Percentiles rank a stretch among this genome's conserved stretches.
These are phyloP conservation scores for Lycaena phlaeas DNA, from an alignment of 2,888 invertebrate species.

Conservation along the genomic window DNA sequence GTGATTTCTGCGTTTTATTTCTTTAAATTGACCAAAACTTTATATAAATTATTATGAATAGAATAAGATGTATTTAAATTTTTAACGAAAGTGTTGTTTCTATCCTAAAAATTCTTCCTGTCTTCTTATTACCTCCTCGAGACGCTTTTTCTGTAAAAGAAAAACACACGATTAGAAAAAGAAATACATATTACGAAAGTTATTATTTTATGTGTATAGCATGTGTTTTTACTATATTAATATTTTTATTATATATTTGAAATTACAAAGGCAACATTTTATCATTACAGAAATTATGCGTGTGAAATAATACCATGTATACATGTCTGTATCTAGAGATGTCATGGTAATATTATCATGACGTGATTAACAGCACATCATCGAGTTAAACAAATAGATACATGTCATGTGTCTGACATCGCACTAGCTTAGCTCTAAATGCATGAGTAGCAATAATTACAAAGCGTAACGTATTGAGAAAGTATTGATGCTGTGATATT, in stretches of 20 bases:
- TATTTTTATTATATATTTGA: background rate
- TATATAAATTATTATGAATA: background rate
- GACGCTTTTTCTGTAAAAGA: constrained; percentile 83
- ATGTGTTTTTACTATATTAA: background rate
- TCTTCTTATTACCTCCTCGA: constrained; percentile 79
- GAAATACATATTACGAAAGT: background rate
- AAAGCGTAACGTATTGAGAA: no score
- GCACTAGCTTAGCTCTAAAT: no score
- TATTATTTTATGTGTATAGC: background rate
- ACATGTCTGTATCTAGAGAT: no score
- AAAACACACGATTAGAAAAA: constrained; percentile 46
- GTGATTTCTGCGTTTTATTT: no score
- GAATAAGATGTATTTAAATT: background rate
- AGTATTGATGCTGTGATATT: no score
- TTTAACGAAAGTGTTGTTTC: no score
- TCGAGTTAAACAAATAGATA: no score
- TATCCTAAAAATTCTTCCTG: constrained; percentile 17
- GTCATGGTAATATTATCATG: no score
- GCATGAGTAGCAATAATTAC: no score
- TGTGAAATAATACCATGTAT: background rate
- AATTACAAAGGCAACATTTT: background rate
- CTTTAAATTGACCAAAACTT: no score
- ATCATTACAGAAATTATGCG: background rate
- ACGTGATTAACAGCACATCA: no score
- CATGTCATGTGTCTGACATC: no score